Base-by-base conservation (phyloP, 2,888 invertebrate species). In the Melieria picta region DNA sequence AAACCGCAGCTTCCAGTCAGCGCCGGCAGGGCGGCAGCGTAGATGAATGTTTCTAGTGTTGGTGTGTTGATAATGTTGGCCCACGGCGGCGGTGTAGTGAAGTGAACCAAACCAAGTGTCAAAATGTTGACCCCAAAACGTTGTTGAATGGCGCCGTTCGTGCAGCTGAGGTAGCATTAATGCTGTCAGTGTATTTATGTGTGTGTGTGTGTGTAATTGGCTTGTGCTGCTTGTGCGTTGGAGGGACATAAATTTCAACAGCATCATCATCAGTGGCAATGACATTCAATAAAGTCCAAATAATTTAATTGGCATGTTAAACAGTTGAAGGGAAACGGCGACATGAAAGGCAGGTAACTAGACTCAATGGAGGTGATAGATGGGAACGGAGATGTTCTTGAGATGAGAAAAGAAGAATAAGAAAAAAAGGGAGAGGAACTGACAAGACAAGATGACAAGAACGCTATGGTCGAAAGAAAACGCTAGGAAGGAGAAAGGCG, bases 221-320 rank as follows among this genome's bases (percentile, higher is more conserved):
- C 47, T 30, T 58, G 47, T 58, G 65, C 16, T 7, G 63, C 30
- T 48, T 9, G 30, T 30, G 50, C 48, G 13, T 50, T 71, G 52
- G 42, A 65, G 52, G 47, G 58, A 68, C 60, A 74, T 65, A 75
- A 75, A 73, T 71, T 71, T 65, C 71, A 6, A 69, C 69, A 30
- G 30, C 30, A 30, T 30, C 30, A 30, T 30, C 30, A 30, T 30
- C 30, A 30, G 30, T 30, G 30, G 30, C 30, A 30, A 30, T 30
- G 75, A 71, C 68, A 75, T 76, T 73, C 73, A 75, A 77, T 76
- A 75, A 75, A 75, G 72, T 74, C 69, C 69, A 71, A 66, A 71
- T 73, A 57, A 75, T 72, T 71, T 77, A 75, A 75, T 75, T 77
- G 75, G 75, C 76, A 75, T 74, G 72, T 72, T 76, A 74, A 76